phyloP scores from a whole-genome alignment of 2,797 vertebrate genomes.

The Pipistrellus nathusii region DNA sequence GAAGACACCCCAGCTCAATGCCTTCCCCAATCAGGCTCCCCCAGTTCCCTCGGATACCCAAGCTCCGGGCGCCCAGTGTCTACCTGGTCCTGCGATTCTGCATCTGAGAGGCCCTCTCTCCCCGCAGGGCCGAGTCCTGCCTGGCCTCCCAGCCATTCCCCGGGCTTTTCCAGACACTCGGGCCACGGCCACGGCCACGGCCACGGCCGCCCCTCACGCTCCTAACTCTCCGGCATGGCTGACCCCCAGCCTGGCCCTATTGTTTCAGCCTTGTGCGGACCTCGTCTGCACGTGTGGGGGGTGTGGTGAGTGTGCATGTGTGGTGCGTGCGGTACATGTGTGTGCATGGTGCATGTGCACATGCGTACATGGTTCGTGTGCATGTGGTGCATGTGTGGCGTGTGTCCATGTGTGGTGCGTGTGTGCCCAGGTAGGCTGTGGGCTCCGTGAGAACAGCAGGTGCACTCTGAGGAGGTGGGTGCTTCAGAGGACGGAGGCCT shows the following conservation, averaged over 20 bases:
- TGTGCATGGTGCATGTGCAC: too few relatives aligned
- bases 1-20: not conserved
- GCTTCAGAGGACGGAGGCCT: not conserved
- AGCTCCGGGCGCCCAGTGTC: not conserved
- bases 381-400: fast-evolving
- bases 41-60: not conserved
- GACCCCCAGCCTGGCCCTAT: not conserved
- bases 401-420: fast-evolving
- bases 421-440: not conserved
- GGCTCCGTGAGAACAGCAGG: not conserved
- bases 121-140: not conserved
- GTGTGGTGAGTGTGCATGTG: not conserved
- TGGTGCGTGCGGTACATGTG: too few relatives aligned
- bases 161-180: not conserved
- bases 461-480: not conserved
- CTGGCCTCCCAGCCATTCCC: not conserved
- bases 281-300: fast-evolving
- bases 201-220: not conserved
- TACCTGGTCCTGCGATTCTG: not conserved
- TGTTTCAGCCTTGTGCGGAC: not conserved
- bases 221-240: fast-evolving
- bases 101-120: not conserved
- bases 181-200: too few relatives aligned
- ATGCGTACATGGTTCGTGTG: fast-evolving
- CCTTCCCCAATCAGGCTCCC: too few relatives aligned